These are phyloP conservation scores for Lithophane socia DNA, from an alignment of 2,888 invertebrate species.

Conservation along the genomic window DNA sequence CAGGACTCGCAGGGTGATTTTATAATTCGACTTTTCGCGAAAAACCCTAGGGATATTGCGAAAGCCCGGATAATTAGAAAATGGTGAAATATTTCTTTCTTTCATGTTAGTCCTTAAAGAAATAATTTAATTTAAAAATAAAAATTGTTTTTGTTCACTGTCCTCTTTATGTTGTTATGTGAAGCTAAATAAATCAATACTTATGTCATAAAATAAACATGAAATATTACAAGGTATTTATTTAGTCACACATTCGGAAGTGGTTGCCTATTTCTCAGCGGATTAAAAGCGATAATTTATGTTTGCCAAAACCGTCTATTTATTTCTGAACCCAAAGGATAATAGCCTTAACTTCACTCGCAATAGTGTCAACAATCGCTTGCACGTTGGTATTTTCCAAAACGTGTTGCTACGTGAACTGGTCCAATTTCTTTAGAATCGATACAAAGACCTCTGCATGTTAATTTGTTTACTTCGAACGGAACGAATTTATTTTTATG, in stretches of 20 bases:
- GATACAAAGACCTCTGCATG: constrained; percentile 69
- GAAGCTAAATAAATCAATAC: constrained; percentile 47
- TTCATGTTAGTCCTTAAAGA: no score
- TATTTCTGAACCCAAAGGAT: constrained; percentile 30
- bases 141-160: not conserved
- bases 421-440: constrained; percentile 71
- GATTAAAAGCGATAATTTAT: constrained; percentile 58
- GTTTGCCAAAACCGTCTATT: constrained; percentile 50
- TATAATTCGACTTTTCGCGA: no score
- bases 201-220: constrained; percentile 41
- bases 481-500: constrained; percentile 68
- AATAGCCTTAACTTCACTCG: constrained; percentile 8
- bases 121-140: not conserved
- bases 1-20: no score
- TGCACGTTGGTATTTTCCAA: constrained; percentile 12
- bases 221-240: constrained; percentile 43
- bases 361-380: constrained; percentile 31
- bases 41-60: no score
- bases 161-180: not conserved
- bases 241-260: constrained; percentile 58
- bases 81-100: no score
- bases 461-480: constrained; percentile 72
- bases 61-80: no score
- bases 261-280: constrained; percentile 52
- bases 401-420: constrained; percentile 59